Conservation (phyloP, 2,113 vertebrate species). For the Periophthalmodon schlosseri region DNA sequence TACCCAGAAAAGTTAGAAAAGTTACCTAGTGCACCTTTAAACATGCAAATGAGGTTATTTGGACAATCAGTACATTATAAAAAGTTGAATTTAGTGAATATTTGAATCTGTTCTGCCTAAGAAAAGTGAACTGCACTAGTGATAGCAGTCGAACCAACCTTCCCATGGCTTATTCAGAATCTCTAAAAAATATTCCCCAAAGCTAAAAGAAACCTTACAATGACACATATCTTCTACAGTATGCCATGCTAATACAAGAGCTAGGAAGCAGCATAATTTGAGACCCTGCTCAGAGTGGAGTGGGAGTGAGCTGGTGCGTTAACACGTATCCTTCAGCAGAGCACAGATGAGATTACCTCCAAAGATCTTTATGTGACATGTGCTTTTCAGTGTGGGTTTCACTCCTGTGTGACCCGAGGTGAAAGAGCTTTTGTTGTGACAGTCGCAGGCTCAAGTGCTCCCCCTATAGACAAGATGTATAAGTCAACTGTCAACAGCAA, state of each 20-base stretch:
- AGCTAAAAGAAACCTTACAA: not conserved
- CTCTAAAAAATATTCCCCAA: not conserved
- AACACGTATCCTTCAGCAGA: conserved; percentile 1
- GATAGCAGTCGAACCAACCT: not conserved
- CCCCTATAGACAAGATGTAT: conserved; percentile 31
- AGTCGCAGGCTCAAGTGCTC: conserved; percentile 28
- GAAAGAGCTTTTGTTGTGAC: conserved; percentile 26
- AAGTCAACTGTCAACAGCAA: conserved; percentile 13
- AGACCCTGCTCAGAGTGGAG: not conserved
- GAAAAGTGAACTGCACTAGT: not conserved
- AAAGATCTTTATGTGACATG: conserved; percentile 17
- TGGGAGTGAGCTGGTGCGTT: not conserved
- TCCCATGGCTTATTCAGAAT: not conserved
- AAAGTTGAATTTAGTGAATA: too few species aligned
- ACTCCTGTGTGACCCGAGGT: conserved; percentile 21
- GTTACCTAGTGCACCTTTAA: too few species aligned
- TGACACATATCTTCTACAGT: not conserved
- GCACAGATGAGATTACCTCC: conserved; percentile 17
- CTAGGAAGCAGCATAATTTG: not conserved
- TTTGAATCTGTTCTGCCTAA: not conserved
- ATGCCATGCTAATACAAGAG: not conserved
- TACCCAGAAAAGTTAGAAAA: too few species aligned
- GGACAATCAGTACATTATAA: too few species aligned
- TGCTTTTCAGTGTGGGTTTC: conserved; percentile 15
- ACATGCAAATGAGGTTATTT: too few species aligned